A percentile compares a stretch with the other conserved stretches of the same genome.
These are phyloP conservation scores for Rhadina sibilatrix DNA, from an alignment of 2,113 vertebrate genomes.

Conservation along the genomic window DNA sequence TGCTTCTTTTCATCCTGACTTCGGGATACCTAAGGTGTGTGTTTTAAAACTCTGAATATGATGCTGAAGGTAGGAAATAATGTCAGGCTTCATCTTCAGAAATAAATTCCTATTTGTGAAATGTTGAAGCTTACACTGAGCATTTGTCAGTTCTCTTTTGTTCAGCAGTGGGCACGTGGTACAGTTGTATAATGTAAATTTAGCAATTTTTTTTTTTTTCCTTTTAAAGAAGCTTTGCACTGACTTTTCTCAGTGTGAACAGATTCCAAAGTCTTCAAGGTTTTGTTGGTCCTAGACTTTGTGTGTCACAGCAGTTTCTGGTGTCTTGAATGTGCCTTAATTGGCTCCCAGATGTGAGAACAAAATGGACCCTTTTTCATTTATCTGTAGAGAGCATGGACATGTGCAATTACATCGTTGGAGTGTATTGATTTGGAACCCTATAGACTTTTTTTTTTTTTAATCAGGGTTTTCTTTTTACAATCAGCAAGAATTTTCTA, in stretches of 20 bases:
- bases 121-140: neutral
- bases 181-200: neutral
- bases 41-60: neutral
- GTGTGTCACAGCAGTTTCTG: neutral
- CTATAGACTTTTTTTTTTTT: neutral
- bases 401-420: neutral
- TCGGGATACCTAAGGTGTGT: neutral
- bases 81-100: neutral
- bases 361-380: neutral
- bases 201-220: neutral
- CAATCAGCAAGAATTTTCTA: neutral
- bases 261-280: neutral
- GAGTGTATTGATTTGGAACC: neutral
- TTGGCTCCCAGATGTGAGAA: conserved; percentile 1
- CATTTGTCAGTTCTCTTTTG: neutral
- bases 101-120: neutral
- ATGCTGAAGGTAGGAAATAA: neutral
- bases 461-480: neutral
- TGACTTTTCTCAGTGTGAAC: neutral
- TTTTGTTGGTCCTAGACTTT: neutral
- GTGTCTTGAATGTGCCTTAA: neutral
- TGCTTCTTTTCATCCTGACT: neutral
- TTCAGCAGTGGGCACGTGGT: neutral
- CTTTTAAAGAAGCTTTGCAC: neutral
- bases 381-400: neutral